These are phyloP conservation scores for Alloscopus bannaensis DNA, from an alignment of 2,888 invertebrate species.

Conservation along the genomic window DNA sequence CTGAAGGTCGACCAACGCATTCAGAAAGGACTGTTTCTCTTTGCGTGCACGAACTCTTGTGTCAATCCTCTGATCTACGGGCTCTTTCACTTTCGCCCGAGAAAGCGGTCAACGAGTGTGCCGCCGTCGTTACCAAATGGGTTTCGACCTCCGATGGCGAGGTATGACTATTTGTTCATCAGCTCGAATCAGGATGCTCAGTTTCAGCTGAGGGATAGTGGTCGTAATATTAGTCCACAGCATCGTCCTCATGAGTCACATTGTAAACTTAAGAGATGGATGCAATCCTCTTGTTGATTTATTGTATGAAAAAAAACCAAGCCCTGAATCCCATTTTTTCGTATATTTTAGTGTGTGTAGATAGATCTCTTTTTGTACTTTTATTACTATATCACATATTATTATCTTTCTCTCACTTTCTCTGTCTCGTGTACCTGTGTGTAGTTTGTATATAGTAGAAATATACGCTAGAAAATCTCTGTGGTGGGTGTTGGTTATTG, in stretches of 20 bases:
- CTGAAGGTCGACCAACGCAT: constrained; percentile 84
- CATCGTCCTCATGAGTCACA: neutral
- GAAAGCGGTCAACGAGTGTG: constrained; percentile 15
- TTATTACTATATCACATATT: too few species aligned
- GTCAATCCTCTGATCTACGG: constrained; percentile 80
- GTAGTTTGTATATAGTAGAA: too few species aligned
- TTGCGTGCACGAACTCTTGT: constrained; percentile 97
- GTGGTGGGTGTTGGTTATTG: too few species aligned
- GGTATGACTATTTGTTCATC: constrained; percentile 38
- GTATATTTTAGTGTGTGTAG: too few species aligned
- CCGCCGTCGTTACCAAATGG: constrained; percentile 42
- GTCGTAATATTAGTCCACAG: neutral
- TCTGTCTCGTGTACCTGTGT: too few species aligned
- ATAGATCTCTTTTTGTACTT: too few species aligned
- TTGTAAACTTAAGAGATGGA: constrained; percentile 19
- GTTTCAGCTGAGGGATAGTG: too few species aligned
- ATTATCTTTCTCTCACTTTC: too few species aligned
- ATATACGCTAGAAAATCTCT: too few species aligned
- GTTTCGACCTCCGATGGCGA: constrained; percentile 30
- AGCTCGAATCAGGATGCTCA: constrained; percentile 16
- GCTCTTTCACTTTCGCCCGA: constrained; percentile 66
- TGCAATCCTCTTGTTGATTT: too few species aligned
- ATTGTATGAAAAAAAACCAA: too few species aligned
- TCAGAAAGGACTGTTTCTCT: constrained; percentile 91
- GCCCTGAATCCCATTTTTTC: too few species aligned